These are phyloP conservation scores for Alcis repandata DNA, from an alignment of 2,888 invertebrate genomes.

Conservation along the genomic window DNA sequence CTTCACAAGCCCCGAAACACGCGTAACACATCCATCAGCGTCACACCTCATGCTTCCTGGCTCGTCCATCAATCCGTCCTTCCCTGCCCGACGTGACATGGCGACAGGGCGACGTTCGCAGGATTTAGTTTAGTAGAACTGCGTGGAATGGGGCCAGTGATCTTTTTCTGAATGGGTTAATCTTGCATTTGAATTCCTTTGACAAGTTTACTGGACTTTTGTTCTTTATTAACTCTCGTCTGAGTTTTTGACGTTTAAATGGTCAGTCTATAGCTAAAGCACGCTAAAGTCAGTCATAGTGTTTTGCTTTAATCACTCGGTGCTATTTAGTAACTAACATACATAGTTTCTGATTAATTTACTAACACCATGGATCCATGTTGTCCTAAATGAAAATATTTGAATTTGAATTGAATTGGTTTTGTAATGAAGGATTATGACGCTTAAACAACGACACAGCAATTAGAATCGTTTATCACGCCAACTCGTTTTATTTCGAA, in stretches of 20 bases:
- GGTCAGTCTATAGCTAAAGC: too few species aligned
- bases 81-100: not conserved
- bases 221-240: too few species aligned
- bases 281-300: too few species aligned
- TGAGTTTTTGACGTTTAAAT: too few species aligned
- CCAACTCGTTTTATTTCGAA: constrained; percentile 4
- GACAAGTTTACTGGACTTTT: not conserved
- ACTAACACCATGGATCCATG: too few species aligned
- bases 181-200: not conserved
- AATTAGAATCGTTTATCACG: not conserved
- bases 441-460: too few species aligned
- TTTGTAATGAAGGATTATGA: too few species aligned
- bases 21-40: constrained; percentile 9
- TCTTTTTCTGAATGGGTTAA: not conserved
- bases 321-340: too few species aligned
- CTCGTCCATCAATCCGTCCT: constrained; percentile 13
- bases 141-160: not conserved
- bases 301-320: too few species aligned
- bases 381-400: too few species aligned
- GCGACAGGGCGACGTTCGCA: not conserved
- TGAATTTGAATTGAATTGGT: too few species aligned
- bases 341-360: too few species aligned
- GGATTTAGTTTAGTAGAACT: not conserved
- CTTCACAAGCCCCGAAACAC: not conserved
- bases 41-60: not conserved